These are phyloP conservation scores for Scortum barcoo DNA, from an alignment of 2,113 vertebrate species.

Conservation along the genomic window DNA sequence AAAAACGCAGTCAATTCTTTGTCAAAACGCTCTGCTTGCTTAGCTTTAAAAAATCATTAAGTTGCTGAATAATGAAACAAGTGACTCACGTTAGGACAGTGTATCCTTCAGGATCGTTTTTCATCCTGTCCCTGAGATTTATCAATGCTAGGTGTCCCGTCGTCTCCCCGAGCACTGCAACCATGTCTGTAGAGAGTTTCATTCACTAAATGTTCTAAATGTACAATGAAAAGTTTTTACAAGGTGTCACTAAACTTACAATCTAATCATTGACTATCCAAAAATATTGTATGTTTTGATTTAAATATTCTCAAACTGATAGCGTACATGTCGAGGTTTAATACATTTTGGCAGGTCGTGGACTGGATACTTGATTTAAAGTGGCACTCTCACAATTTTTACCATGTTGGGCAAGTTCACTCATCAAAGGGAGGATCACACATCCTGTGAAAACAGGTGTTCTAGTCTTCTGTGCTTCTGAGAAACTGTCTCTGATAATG, in stretches of 20 bases:
- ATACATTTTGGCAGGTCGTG: too few species aligned
- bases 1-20: slow-evolving; percentile 3
- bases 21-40: not conserved
- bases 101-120: slow-evolving; percentile 89
- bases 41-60: not conserved
- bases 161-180: slow-evolving; percentile 96
- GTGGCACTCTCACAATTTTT: too few species aligned
- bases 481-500: slow-evolving; percentile 1
- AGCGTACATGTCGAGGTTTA: too few species aligned
- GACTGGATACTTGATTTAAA: not conserved
- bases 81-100: slow-evolving; percentile 88
- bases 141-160: slow-evolving; percentile 88
- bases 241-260: not conserved
- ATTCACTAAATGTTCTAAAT: not conserved
- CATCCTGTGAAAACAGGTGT: not conserved
- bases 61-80: not conserved
- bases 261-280: not conserved
- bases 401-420: too few species aligned
- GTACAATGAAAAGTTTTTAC: not conserved
- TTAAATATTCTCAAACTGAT: not conserved
- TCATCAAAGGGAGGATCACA: slow-evolving; percentile 9
- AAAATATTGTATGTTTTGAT: not conserved
- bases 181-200: slow-evolving; percentile 89
- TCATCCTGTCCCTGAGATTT: slow-evolving; percentile 91
- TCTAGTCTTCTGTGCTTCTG: not conserved